These are phyloP conservation scores for Drosophila demipolita DNA, from an alignment of 2,888 invertebrate genomes.

Conservation along the genomic window DNA sequence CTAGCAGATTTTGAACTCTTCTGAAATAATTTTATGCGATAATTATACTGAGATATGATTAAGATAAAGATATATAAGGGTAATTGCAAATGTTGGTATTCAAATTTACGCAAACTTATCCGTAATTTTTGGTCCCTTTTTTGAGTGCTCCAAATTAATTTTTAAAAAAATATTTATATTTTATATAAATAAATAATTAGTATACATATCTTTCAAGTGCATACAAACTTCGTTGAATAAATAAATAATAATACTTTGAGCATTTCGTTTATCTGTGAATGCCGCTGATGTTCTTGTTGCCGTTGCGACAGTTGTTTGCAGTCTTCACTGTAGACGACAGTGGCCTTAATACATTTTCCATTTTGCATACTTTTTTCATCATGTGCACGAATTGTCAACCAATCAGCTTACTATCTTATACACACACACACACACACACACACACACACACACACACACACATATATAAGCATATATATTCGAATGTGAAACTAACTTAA, in stretches of 20 bases:
- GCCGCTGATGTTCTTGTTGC: constrained; percentile 15
- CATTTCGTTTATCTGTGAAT: constrained; percentile 11
- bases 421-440: neutral
- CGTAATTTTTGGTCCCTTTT: too few relatives aligned
- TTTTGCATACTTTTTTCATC: constrained; percentile 59
- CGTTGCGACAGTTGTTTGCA: constrained; percentile 39
- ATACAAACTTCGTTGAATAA: constrained; percentile 2
- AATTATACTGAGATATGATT: neutral
- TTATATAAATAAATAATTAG: neutral
- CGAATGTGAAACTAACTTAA: constrained; percentile 32
- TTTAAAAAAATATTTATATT: neutral
- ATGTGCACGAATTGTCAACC: constrained; percentile 62
- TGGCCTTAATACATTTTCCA: constrained; percentile 73
- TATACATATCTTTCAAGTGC: neutral
- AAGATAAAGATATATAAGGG: too few relatives aligned
- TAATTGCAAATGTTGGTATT: neutral
- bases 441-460: neutral
- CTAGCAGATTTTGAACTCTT: neutral
- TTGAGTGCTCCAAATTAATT: too few relatives aligned
- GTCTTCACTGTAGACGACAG: constrained; percentile 76
- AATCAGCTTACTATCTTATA: constrained; percentile 27
- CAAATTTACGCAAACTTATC: neutral
- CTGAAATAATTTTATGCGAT: neutral
- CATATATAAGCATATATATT: neutral
- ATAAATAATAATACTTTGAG: neutral